Evolutionary conservation across 35 echinoderm and acorn worm genomes (phyloP).

Genomic region (Chiridota heheva): DNA sequence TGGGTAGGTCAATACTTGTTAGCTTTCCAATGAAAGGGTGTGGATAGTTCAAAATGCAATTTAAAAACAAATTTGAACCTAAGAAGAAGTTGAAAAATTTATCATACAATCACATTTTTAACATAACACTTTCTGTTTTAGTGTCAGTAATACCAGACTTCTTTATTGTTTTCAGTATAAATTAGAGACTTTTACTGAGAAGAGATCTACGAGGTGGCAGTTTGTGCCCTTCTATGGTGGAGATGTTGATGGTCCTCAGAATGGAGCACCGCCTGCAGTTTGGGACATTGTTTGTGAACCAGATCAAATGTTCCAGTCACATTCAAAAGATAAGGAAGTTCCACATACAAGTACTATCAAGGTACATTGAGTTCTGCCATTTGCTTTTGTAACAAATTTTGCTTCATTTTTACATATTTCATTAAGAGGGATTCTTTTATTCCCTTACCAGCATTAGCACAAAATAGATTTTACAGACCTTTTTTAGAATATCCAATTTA

Average conservation of each 20-base stretch:
- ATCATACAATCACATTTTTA: too few relatives aligned
- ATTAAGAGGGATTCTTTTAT: neutral
- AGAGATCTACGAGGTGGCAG: conserved; percentile 12
- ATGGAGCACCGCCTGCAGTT: conserved; percentile 15
- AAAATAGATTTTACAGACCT: too few relatives aligned
- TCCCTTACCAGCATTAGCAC: neutral
- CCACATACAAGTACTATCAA: conserved; percentile 29
- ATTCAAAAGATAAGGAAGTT: conserved; percentile 32
- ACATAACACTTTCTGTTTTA: too few relatives aligned
- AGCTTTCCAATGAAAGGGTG: too few relatives aligned
- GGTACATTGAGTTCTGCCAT: conserved; percentile 3
- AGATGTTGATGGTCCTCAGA: conserved; percentile 17
- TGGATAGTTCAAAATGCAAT: too few relatives aligned
- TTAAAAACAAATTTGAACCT: too few relatives aligned
- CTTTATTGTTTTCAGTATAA: conserved; percentile 27
- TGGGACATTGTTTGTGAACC: conserved; percentile 45
- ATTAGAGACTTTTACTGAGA: conserved; percentile 49
- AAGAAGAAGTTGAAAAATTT: too few relatives aligned
- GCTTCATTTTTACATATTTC: neutral
- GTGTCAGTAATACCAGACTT: too few relatives aligned
- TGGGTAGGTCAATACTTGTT: too few relatives aligned
- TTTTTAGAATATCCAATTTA: too few relatives aligned
- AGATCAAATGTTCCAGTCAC: conserved; percentile 22
- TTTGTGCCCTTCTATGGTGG: conserved; percentile 30
- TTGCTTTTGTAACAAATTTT: too few relatives aligned